Evolutionary conservation across 2,888 invertebrate genomes (phyloP).

Genomic region (Seira musarum): DNA sequence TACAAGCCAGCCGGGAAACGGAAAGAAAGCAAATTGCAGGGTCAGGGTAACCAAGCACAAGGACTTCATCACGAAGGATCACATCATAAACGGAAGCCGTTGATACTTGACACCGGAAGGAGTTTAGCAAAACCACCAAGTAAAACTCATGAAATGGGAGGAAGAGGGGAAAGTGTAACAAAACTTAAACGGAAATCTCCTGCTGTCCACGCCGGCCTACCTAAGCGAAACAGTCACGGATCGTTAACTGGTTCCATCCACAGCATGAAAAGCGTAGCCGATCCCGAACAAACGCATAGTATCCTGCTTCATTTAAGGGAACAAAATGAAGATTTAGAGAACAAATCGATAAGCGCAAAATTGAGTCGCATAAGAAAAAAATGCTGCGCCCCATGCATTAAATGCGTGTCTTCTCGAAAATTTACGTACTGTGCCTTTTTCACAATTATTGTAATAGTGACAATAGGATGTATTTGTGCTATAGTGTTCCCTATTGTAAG

Average conservation of each 20-base stretch:
- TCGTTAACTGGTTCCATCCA: no score
- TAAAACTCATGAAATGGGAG: neutral
- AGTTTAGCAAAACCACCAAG: no score
- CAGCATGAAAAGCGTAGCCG: no score
- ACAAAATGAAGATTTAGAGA: conserved; percentile 19
- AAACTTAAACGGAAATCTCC: no score
- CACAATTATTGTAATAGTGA: neutral
- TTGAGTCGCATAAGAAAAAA: neutral
- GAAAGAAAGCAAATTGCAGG: neutral
- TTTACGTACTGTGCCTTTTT: neutral
- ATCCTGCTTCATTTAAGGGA: conserved; percentile 6
- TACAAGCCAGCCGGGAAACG: no score
- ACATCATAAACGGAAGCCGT: neutral
- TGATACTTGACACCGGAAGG: neutral
- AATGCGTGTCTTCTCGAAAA: neutral
- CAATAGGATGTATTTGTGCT: neutral
- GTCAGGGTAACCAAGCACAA: neutral
- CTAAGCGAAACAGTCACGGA: no score
- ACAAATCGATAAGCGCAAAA: neutral
- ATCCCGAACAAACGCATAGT: neutral
- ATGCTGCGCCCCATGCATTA: neutral
- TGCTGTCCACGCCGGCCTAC: no score
- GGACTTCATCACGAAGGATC: neutral
- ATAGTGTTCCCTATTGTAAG: conserved; percentile 26
- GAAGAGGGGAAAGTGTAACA: no score